Evolutionary conservation across 2,888 invertebrate genomes (phyloP), one percentile per base, ranked within the genome.

Genomic region (Phanerotoma sp.): DNA sequence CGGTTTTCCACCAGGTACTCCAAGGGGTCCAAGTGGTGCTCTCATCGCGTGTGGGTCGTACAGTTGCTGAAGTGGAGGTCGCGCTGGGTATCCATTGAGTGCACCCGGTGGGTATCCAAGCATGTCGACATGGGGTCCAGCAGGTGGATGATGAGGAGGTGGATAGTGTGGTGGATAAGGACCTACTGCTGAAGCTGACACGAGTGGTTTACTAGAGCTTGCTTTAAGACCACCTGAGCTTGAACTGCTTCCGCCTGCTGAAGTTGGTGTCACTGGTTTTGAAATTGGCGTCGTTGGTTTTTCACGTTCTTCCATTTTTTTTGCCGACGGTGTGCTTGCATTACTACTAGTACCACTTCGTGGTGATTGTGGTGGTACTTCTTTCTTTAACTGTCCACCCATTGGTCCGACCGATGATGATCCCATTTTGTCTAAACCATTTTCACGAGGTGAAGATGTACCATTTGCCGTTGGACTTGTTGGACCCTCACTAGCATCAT

Each of bases 401-500:
- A 76, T 60, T 28, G 71, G 66, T 35, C 63, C 58, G 7, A 75
- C 70, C 41, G 73, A 73, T 7, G 75, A 71, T 0, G 74, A 67
- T 0, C 77, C 86, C 61, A 88, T 77, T 74, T 89, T 92, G 73
- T 92, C 91, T 56, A 91, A 83, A 46, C 91, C 92, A 74, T 93
- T 93, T 74, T 93, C 93, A 62, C 91, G 78, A 0, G 93, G 91
- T n/a, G 93, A 92, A 3, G 91, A 85, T n/a, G 93, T 91, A 13
- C 93, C 92, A 68, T 89, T 90, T 67, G 90, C 76, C 7, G 77
- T 86, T 1, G 92, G 91, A 47, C 92, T 91, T 48, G 88, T 86
- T 6, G 91, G 91, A 71, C 93, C 93, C 79, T 95, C 94, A 65
- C 92, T 93, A 48, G 93, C 93, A 70, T 93, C 96, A 78, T 96